phyloP scores from a whole-genome alignment of 2,888 invertebrate genomes.

The Pandemis corylana region DNA sequence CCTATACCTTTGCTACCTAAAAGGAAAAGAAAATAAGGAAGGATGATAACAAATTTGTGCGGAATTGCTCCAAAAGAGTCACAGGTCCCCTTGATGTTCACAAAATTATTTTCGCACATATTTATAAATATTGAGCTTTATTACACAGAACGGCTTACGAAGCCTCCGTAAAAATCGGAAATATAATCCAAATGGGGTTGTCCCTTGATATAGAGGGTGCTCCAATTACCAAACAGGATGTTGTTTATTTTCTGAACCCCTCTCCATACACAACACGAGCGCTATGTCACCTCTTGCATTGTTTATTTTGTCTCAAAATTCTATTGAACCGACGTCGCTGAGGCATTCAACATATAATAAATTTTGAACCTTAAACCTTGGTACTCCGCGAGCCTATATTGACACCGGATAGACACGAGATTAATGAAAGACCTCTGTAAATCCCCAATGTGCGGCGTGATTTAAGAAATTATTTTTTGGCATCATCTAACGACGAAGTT shows the following conservation, averaged over 20 bases:
- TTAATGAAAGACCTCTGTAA: no score
- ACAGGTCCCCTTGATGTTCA: background rate
- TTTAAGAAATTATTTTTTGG: background rate
- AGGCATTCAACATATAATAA: background rate
- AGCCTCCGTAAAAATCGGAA: constrained; percentile 24
- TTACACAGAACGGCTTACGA: background rate
- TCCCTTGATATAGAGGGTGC: constrained; percentile 9
- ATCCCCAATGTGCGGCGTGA: background rate
- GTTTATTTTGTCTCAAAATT: constrained; percentile 18
- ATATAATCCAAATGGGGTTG: constrained; percentile 25
- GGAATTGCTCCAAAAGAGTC: no score
- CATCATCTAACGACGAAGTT: constrained; percentile 6
- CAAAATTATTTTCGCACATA: background rate
- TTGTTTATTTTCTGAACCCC: constrained; percentile 17
- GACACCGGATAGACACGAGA: no score
- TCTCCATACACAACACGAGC: constrained; percentile 5
- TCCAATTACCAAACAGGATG: constrained; percentile 17
- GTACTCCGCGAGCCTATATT: background rate
- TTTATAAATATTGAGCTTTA: constrained; percentile 6
- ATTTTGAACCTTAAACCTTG: background rate
- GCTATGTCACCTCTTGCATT: constrained; percentile 7
- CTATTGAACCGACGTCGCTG: background rate
- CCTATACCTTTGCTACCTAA: background rate
- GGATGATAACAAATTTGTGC: no score
- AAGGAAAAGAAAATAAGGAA: no score